Base-by-base conservation (phyloP, 2,113 vertebrate genomes). In the Circaetus cinerascens region DNA sequence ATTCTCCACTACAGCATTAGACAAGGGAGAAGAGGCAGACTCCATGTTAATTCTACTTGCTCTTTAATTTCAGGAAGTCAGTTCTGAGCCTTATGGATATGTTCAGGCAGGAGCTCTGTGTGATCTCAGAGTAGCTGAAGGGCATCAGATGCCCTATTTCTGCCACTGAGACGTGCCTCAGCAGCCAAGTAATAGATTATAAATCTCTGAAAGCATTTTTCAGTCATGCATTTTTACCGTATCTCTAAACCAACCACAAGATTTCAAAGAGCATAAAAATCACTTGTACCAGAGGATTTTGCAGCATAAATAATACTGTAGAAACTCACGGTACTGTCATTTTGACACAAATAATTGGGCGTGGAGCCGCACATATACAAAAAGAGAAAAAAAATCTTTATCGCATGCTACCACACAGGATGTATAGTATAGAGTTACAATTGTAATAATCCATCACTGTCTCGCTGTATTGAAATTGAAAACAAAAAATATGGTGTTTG, bases 81-180 rank as follows among this genome's bases (percentile, higher is more conserved):
- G 75, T 77, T 81, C 74, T n/a, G 38, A 79, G 75, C 86, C 74
- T 66, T 73, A 68, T 93, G 79, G 93, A 64, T 87, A 74, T 41
- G 30, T 56, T 90, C 76, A 94, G 84, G 81, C 88, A 93, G 79
- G 86, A 94, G 50, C 72, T 86, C 86, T 96, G 59, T 72, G 75
- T 90, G 76, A 96, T 95, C 80, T 91, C 60, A 32, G 74, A 92
- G 88, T 90, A 91, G 86, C 82, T 96, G 82, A 95, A 97, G 95
- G 85, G 79, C 71, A 94, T 92, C 86, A 92, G 76, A 96, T 95
- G 95, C 74, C 96, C 94, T 94, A 94, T 96, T 96, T 93, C 94
- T 95, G 90, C 94, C 86, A 88, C 83, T 38, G 79, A 94, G 91
- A 87, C 84, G 72, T 92, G 81, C 82, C 78, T 93, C 68, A 40